Evolutionary conservation across 2,113 vertebrate genomes (phyloP).

Genomic region (Phaethornis superciliosus): DNA sequence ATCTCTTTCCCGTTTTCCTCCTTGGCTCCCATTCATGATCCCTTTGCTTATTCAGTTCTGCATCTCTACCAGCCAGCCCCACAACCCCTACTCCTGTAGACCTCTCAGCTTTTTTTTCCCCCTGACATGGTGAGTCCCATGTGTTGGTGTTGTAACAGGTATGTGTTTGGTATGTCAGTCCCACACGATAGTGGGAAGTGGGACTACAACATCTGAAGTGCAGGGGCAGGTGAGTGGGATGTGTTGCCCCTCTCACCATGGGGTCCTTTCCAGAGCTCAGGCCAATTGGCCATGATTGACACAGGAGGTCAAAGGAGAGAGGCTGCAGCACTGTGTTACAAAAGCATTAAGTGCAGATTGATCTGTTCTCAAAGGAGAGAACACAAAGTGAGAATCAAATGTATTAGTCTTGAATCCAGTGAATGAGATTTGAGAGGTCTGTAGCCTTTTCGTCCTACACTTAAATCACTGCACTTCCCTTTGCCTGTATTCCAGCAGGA

Average conservation of each 20-base stretch:
- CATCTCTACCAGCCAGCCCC: neutral
- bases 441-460: neutral
- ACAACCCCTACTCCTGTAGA: neutral
- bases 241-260: neutral
- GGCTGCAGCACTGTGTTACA: neutral
- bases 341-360: neutral
- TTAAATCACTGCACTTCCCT: slow-evolving; percentile 43
- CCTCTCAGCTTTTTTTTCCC: neutral
- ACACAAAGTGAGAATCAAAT: neutral
- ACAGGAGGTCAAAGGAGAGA: neutral
- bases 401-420: neutral
- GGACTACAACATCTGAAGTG: neutral
- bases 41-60: neutral
- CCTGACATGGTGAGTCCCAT: neutral
- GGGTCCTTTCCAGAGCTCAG: neutral
- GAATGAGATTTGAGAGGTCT: neutral
- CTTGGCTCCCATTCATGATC: neutral
- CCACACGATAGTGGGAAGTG: neutral
- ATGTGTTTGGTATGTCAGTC: neutral
- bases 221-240: neutral
- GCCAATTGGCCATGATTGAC: neutral
- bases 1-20: neutral
- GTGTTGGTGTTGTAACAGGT: neutral
- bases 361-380: neutral
- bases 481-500: slow-evolving; percentile 55